Percentiles rank a stretch among this genome's conserved stretches.
phyloP scores from a whole-genome alignment of 2,797 vertebrate genomes.

The Liparis tanakae region DNA sequence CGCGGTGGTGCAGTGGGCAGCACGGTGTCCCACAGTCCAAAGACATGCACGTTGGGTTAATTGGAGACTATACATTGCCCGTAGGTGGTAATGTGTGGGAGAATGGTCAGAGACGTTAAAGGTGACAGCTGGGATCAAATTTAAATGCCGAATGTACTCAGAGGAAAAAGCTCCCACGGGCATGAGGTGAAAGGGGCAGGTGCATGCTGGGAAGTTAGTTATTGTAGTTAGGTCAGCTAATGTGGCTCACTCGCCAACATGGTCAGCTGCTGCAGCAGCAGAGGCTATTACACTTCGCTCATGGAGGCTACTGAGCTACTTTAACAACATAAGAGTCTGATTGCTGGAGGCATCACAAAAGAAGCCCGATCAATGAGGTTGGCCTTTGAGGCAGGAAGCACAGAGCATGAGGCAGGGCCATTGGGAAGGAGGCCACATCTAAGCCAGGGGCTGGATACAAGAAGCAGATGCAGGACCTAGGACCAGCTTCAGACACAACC shows the following conservation, averaged over 20 bases:
- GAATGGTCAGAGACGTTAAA: background rate
- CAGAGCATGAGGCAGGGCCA: too few relatives aligned
- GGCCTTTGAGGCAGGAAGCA: too few relatives aligned
- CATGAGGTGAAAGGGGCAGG: background rate
- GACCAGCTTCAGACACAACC: too few relatives aligned
- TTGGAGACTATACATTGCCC: background rate
- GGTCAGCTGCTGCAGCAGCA: background rate
- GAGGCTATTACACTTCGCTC: background rate
- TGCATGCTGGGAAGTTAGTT: background rate
- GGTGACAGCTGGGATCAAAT: background rate
- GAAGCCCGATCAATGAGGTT: too few relatives aligned
- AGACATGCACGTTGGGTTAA: background rate
- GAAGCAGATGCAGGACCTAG: too few relatives aligned
- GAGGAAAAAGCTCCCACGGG: background rate
- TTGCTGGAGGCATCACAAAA: background rate
- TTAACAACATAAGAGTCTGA: background rate
- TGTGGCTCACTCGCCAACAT: background rate
- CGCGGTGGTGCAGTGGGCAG: background rate
- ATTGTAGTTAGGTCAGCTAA: background rate
- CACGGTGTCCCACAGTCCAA: background rate
- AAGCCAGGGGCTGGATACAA: too few relatives aligned
- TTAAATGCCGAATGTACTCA: background rate
- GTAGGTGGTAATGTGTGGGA: background rate
- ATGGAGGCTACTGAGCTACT: background rate
- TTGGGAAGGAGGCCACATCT: too few relatives aligned